Evolutionary conservation across 2,113 vertebrate genomes (phyloP).

Genomic region (Jacana jacana): DNA sequence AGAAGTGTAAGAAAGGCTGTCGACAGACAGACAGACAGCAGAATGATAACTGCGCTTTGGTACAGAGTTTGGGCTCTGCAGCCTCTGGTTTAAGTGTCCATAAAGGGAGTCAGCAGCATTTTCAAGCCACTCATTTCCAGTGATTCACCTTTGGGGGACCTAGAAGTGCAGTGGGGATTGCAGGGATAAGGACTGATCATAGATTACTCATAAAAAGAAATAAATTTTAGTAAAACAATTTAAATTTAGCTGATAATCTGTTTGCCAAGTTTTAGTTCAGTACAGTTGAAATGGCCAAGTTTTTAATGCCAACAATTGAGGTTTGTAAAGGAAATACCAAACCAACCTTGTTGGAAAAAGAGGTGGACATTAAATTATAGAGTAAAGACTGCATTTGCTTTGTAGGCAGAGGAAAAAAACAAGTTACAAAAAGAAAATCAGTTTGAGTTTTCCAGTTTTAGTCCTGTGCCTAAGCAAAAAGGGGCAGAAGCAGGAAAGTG

Average conservation of each 20-base stretch:
- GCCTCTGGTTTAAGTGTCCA: background rate
- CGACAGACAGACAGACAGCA: background rate
- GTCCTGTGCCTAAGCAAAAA: background rate
- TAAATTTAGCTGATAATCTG: conserved; percentile 25
- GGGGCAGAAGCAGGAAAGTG: background rate
- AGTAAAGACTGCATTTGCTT: background rate
- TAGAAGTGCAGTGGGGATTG: background rate
- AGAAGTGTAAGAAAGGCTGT: background rate
- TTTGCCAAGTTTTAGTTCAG: conserved; percentile 38
- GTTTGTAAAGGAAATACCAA: conserved; percentile 56
- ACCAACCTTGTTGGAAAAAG: conserved; percentile 14
- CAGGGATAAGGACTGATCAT: background rate
- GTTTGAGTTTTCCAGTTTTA: background rate
- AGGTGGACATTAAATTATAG: conserved; percentile 24
- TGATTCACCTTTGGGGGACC: conserved; percentile 4
- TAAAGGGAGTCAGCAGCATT: background rate
- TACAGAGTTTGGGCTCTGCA: background rate
- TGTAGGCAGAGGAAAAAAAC: background rate
- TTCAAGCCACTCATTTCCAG: background rate
- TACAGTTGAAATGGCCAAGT: conserved; percentile 2
- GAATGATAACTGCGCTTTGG: background rate
- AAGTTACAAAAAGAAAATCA: background rate
- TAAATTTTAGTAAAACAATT: conserved; percentile 24
- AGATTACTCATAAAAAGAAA: conserved; percentile 37
- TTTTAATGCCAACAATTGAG: conserved; percentile 40